Base-by-base conservation (phyloP, 2,113 vertebrate genomes). In the Pseudolaguvia tuberculata region DNA sequence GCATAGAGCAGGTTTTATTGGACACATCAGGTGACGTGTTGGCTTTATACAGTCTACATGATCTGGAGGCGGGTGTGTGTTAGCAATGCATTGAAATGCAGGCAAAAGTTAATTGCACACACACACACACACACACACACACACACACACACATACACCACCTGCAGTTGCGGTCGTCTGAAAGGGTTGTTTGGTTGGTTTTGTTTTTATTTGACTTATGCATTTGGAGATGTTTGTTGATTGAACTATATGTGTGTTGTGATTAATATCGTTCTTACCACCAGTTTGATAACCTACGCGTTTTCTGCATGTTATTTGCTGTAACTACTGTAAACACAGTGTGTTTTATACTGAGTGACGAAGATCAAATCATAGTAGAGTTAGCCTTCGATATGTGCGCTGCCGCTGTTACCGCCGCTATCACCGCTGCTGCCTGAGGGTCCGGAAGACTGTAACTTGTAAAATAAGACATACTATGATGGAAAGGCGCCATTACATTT, bases 301-400 rank as follows among this genome's bases (percentile, higher is more conserved):
- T 84, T 87, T 20, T 87, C 88, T 91, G 89, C 90, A 91, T 90
- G 89, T 87, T 83, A 81, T 84, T 58, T 85, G 84, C 53, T 80
- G 79, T 86, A 85, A 81, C 83, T 75, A 72, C 83, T 74, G 70
- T 84, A 85, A 80, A 83, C 80, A 82, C 85, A 74, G 31, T 4
- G 78, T 82, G 75, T 88, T 79, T 84, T 77, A 61, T 77, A 82
- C 79, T 65, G 67, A 21, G 29, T 25, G 50, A 10, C 45, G n/a
- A 57, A 56, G 47, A 27, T 21, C 23, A 29, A 59, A 68, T 3
- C 3, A 51, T 69, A 13, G 39, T 14, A 23, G 18, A 5, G 47
- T 29, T 57, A 35, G 66, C 45, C 35, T 42, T 59, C n/a, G 53
- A 58, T 29, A 12, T 39, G 18, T 35, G 47, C 57, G 39, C 51